phyloP scores from a whole-genome alignment of 1,140 invertebrate genomes.

The Sycophila sp. region DNA sequence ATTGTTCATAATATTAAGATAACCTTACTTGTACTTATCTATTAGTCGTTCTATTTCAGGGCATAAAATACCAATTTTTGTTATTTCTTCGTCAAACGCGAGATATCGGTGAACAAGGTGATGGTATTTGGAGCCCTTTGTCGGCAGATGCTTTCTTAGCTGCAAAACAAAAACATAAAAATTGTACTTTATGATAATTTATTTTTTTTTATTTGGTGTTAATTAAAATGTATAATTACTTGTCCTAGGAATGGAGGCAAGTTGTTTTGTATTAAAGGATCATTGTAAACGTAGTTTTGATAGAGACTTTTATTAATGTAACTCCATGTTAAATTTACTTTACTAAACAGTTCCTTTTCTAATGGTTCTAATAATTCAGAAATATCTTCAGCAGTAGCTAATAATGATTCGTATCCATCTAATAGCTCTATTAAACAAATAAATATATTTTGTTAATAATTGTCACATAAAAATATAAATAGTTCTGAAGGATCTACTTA shows the following conservation, averaged over 20 bases:
- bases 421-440: conserved; percentile 62
- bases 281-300: conserved; percentile 71
- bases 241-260: conserved; percentile 68
- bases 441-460: not conserved
- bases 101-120: conserved; percentile 69
- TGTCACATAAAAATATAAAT: not conserved
- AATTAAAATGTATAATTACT: conserved; percentile 54
- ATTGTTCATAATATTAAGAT: no score
- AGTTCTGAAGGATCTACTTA: conserved; percentile 48
- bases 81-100: conserved; percentile 74
- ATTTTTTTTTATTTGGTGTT: not conserved
- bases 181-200: not conserved
- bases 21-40: conserved; percentile 70
- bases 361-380: conserved; percentile 69
- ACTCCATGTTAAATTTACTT: conserved; percentile 73
- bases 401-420: conserved; percentile 72
- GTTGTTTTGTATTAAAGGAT: conserved; percentile 72
- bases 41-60: conserved; percentile 71
- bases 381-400: conserved; percentile 68
- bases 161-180: conserved; percentile 37
- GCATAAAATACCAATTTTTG: conserved; percentile 69
- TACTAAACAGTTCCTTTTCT: conserved; percentile 68
- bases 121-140: conserved; percentile 67
- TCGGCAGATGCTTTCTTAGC: conserved; percentile 60
- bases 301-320: conserved; percentile 74